Base-by-base conservation (phyloP, 2,888 invertebrate genomes). In the Aelia acuminata region DNA sequence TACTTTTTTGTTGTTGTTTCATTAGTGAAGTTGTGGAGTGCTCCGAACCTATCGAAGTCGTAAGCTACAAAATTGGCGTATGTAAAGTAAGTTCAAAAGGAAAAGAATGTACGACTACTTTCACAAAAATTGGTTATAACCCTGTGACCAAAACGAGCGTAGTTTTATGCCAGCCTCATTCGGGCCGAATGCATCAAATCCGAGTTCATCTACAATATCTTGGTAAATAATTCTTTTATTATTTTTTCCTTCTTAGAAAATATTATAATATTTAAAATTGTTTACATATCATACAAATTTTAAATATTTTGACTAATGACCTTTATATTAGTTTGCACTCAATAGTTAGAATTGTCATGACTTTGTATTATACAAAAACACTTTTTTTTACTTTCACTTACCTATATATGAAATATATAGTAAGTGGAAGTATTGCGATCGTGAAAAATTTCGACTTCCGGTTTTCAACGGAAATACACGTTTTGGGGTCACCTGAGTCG, bases 161-260 rank as follows among this genome's bases (percentile, higher is more conserved):
- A 48, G 98, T 99, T 15, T 94, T 97, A 53, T 99, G 98, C 93
- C 96, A 96, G 92, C 99, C 99, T 1, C 96, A 96, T 92, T 99
- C 99, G 0, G 99, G 99, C 3, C 94, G 99, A 90, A 99, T 99
- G 96, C 99, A 99, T 93, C 99, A 99, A 93, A 99, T 99, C 91
- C 94, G 99, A 90, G 98, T 99, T 49, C 99, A 99, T 93, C 94
- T 99, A 90, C 99, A 99, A 93, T 99, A 97, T 93, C 94, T 99
- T 91, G 99, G 98, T 97, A 92, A 93, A 93, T 90, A 15, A 43
- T 84, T n/a, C 18, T n/a, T 50, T 7, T 43, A 1, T 80, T 49
- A 22, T 11, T 50, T 53, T 31, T 4, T 15, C 26, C 49, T 87
- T n/a, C n/a, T n/a, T n/a, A n/a, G n/a, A n/a, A n/a, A n/a, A n/a